Conservation (phyloP, 92 coral and sea anemone genomes). For the Porites cylindrica region DNA sequence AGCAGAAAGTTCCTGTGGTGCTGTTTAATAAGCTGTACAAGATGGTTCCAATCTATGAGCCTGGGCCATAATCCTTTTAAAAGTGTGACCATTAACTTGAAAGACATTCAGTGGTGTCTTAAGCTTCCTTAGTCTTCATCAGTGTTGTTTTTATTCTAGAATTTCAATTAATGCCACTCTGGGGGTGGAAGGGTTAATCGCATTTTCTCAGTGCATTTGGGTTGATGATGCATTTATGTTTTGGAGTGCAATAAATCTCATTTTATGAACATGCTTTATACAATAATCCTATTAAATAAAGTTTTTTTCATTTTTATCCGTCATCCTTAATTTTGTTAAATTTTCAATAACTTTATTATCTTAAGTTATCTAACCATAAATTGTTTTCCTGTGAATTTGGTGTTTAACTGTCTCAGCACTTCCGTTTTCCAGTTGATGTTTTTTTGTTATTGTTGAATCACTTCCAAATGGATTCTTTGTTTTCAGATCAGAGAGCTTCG, state of each 20-base stretch:
- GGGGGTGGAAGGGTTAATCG: background rate
- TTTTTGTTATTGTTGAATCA: background rate
- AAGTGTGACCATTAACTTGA: background rate
- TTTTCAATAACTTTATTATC: no score
- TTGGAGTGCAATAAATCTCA: background rate
- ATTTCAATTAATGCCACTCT: background rate
- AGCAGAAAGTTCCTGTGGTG: background rate
- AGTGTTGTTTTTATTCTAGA: no score
- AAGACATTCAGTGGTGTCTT: background rate
- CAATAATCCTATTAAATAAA: background rate
- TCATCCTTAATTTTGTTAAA: background rate
- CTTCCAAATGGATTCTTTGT: no score
- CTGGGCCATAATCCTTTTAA: background rate
- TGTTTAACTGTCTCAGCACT: background rate
- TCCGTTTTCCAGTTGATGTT: background rate
- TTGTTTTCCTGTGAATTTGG: no score
- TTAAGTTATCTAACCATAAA: no score
- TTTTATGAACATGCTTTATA: no score
- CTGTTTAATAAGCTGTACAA: background rate
- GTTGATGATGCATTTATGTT: no score
- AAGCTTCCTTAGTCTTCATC: background rate
- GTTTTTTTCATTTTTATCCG: no score
- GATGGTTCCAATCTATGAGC: background rate
- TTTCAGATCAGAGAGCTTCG: slow-evolving; percentile 82
- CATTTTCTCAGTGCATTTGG: background rate